phyloP scores from a whole-genome alignment of 2,113 vertebrate genomes.

The Setophaga petechia region DNA sequence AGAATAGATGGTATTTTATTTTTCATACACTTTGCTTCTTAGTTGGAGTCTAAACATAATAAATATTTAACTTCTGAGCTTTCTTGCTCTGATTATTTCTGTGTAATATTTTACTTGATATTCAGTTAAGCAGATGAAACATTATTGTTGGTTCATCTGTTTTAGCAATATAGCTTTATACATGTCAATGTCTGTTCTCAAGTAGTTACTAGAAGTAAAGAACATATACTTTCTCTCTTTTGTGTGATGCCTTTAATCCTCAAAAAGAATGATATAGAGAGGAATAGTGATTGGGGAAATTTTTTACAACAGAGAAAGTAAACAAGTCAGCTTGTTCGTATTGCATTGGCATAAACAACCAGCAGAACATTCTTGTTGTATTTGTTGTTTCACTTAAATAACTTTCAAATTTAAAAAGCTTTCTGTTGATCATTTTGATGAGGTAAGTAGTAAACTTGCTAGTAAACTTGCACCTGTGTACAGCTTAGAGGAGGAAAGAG shows the following conservation, averaged over 20 bases:
- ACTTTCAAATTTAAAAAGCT: neutral
- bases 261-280: neutral
- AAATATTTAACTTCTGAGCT: slow-evolving; percentile 46
- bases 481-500: neutral
- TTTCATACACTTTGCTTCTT: neutral
- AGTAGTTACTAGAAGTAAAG: neutral
- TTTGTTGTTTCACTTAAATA: neutral
- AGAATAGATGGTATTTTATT: neutral
- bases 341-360: neutral
- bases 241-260: neutral
- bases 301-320: neutral
- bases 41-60: neutral
- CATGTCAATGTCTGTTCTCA: neutral
- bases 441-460: neutral
- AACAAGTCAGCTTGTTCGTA: neutral
- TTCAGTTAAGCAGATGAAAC: neutral
- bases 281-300: neutral
- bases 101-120: slow-evolving; percentile 27
- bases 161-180: neutral
- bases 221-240: neutral
- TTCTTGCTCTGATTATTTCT: slow-evolving; percentile 14
- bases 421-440: neutral
- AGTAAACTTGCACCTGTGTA: neutral
- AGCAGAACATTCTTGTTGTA: neutral
- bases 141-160: neutral